Conservation (phyloP, 2,113 vertebrate species). For the Ornithorhynchus anatinus region DNA sequence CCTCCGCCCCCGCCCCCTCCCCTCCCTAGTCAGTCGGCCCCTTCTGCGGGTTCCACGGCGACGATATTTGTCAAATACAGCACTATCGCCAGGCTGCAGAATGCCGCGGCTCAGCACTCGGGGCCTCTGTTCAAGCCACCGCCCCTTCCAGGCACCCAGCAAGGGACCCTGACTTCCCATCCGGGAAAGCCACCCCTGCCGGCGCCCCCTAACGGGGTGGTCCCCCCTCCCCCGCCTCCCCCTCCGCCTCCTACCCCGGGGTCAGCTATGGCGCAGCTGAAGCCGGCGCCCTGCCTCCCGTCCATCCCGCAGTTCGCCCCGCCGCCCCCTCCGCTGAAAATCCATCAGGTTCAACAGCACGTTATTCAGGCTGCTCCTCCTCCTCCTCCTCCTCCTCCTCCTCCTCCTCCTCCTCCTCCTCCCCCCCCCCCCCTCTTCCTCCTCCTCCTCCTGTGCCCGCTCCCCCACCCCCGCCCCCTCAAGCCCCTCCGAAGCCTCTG, state of each 20-base stretch:
- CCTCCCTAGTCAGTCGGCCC: slow-evolving; percentile 65
- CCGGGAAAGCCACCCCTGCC: slow-evolving; percentile 71
- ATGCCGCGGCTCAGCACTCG: slow-evolving; percentile 67
- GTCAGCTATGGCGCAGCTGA: slow-evolving; percentile 85
- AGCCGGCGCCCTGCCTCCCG: slow-evolving; percentile 70
- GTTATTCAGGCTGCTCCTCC: slow-evolving; percentile 17
- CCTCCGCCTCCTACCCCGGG: slow-evolving; percentile 77
- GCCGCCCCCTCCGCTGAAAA: slow-evolving; percentile 73
- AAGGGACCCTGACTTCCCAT: slow-evolving; percentile 7
- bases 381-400: too few relatives aligned
- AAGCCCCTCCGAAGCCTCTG: slow-evolving; percentile 79
- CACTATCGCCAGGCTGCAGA: slow-evolving; percentile 85
- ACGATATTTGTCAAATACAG: slow-evolving; percentile 86
- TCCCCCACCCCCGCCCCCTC: slow-evolving; percentile 57
- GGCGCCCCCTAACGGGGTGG: slow-evolving; percentile 73
- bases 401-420: too few relatives aligned
- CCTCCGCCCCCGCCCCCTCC: slow-evolving; percentile 56
- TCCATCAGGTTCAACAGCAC: slow-evolving; percentile 77
- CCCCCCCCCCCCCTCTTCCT: slow-evolving; percentile 16
- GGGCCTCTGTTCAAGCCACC: slow-evolving; percentile 67
- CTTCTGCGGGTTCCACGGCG: slow-evolving; percentile 49
- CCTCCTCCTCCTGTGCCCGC: slow-evolving; percentile 63
- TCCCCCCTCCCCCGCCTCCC: slow-evolving; percentile 78
- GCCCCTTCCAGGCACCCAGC: slow-evolving; percentile 38
- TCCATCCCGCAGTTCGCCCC: slow-evolving; percentile 71